Evolutionary conservation across 2,113 vertebrate species (phyloP).

Genomic region (Zosterops japonicus): DNA sequence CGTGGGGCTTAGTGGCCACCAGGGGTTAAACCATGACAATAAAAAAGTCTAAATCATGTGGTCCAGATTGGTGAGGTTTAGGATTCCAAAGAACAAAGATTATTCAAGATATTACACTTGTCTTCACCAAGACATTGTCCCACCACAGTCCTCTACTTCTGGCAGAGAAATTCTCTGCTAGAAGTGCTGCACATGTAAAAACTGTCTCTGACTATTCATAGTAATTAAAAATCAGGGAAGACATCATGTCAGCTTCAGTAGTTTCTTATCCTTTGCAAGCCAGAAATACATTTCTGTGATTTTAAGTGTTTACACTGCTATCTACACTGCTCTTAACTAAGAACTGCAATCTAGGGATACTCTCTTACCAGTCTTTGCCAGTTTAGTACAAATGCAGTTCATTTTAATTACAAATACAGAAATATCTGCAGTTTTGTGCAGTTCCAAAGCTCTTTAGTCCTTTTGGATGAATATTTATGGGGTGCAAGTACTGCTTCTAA

Average conservation of each 20-base stretch:
- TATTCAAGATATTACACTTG: neutral
- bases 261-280: neutral
- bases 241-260: neutral
- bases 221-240: neutral
- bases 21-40: neutral
- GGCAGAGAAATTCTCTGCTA: neutral
- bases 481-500: constrained; percentile 12
- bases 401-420: neutral
- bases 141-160: neutral
- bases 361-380: neutral
- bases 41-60: neutral
- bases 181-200: neutral
- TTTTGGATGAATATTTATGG: constrained; percentile 4
- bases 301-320: neutral
- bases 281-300: neutral
- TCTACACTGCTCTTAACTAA: neutral
- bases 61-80: neutral
- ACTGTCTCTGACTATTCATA: neutral
- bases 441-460: constrained; percentile 5
- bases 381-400: neutral
- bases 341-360: neutral
- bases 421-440: neutral
- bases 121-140: neutral
- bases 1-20: fast-evolving
- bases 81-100: neutral